These are phyloP conservation scores for Athalia cordata DNA, from an alignment of 2,888 invertebrate genomes.

Conservation along the genomic window DNA sequence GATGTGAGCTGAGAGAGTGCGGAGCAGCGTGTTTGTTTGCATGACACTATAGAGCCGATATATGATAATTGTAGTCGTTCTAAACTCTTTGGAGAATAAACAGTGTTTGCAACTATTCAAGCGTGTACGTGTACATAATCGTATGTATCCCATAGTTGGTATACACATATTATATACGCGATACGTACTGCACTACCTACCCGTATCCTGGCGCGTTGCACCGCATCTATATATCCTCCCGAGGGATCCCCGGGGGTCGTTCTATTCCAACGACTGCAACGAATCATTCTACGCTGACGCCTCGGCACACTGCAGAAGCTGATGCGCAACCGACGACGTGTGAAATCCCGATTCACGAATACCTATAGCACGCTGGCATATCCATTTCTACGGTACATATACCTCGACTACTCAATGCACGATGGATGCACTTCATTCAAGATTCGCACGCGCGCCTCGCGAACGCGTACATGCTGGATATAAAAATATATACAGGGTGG, in stretches of 20 bases:
- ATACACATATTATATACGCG: too few species aligned
- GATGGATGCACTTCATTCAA: too few species aligned
- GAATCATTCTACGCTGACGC: conserved; percentile 54
- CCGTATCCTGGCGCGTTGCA: background rate
- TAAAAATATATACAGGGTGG: too few species aligned
- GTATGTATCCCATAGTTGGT: too few species aligned
- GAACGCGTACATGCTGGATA: too few species aligned
- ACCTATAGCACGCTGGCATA: background rate
- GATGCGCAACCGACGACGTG: conserved; percentile 47
- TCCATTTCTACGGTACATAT: too few species aligned
- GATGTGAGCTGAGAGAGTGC: background rate
- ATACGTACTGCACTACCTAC: conserved; percentile 5
- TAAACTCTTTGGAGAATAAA: conserved; percentile 41
- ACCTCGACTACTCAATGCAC: too few species aligned
- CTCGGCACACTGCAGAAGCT: conserved; percentile 46
- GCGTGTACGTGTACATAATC: background rate
- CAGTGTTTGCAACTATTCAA: conserved; percentile 34
- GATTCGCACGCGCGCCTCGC: too few species aligned
- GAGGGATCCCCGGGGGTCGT: conserved; percentile 21
- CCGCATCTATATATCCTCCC: conserved; percentile 1
- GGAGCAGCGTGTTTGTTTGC: conserved; percentile 2
- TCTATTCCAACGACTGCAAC: conserved; percentile 34
- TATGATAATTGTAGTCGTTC: conserved; percentile 35
- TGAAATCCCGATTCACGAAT: conserved; percentile 42
- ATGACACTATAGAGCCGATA: background rate